Conservation (phyloP, 2,113 vertebrate species). For the Cranoglanis bouderius region DNA sequence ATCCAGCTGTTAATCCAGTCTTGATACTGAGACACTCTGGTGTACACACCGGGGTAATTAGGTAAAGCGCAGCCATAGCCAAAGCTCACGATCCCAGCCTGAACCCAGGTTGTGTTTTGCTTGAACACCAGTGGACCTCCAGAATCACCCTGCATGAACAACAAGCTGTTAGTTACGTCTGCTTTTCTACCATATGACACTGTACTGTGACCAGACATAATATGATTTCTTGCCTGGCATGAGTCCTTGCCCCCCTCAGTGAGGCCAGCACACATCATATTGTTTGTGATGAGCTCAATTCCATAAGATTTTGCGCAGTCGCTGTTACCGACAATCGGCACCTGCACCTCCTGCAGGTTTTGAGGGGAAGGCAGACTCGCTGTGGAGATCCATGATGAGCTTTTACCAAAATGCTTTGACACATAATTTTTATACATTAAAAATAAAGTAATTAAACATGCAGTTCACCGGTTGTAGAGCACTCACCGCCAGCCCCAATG, state of each 20-base stretch:
- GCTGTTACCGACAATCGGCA: conserved; percentile 51
- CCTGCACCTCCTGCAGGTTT: conserved; percentile 66
- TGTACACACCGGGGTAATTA: conserved; percentile 80
- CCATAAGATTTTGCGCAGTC: conserved; percentile 51
- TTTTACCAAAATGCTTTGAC: not conserved
- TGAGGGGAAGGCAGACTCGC: conserved; percentile 22
- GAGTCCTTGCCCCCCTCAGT: conserved; percentile 66
- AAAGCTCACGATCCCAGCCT: conserved; percentile 81
- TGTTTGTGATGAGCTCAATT: conserved; percentile 47
- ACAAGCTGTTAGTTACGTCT: not conserved
- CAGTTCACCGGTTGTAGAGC: not conserved
- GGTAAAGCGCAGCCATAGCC: conserved; percentile 76
- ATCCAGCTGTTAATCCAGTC: conserved; percentile 69
- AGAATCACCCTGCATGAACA: conserved; percentile 76
- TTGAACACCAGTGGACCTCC: conserved; percentile 78
- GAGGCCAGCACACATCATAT: conserved; percentile 54
- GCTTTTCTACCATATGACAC: not conserved
- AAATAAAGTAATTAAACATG: not conserved
- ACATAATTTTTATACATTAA: not conserved
- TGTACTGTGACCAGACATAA: not conserved
- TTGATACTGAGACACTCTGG: conserved; percentile 74
- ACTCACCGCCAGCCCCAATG: not conserved
- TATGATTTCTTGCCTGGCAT: conserved; percentile 52
- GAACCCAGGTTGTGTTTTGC: conserved; percentile 73
- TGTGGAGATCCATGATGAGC: conserved; percentile 32